A percentile compares a stretch with the other conserved stretches of the same genome.
phyloP scores from a whole-genome alignment of 2,888 invertebrate genomes.

The Stenodera caucasica region DNA sequence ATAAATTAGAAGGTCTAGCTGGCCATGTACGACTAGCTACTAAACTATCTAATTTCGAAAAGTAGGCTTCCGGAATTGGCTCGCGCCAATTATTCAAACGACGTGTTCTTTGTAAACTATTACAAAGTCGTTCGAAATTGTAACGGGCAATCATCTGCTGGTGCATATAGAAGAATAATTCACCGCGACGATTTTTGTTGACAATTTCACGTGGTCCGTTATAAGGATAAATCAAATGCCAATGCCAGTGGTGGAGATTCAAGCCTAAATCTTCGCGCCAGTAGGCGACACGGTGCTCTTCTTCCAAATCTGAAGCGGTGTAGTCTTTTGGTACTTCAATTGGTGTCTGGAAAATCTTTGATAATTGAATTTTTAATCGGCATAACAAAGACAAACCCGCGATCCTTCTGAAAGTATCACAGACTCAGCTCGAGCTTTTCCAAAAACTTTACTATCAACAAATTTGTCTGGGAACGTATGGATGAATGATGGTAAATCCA shows the following conservation, averaged over 20 bases:
- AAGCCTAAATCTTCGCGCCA: constrained; percentile 82
- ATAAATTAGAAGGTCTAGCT: constrained; percentile 64
- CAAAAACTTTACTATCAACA: constrained; percentile 72
- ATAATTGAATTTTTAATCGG: not conserved
- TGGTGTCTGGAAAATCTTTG: constrained; percentile 57
- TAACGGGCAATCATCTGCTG: constrained; percentile 67
- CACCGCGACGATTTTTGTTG: constrained; percentile 73
- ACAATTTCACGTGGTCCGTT: constrained; percentile 65
- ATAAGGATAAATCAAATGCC: constrained; percentile 84
- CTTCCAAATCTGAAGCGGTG: constrained; percentile 72
- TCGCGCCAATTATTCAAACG: constrained; percentile 68
- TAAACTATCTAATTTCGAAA: constrained; percentile 79
- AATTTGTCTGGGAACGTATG: constrained; percentile 84
- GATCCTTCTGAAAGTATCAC: constrained; percentile 63
- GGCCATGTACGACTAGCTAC: constrained; percentile 78
- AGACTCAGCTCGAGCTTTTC: constrained; percentile 69
- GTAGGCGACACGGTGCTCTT: constrained; percentile 78
- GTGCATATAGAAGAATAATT: constrained; percentile 79
- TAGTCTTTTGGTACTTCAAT: constrained; percentile 73
- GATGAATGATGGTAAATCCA: constrained; percentile 72
- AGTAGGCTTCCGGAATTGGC: constrained; percentile 77
- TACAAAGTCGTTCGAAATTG: constrained; percentile 75
- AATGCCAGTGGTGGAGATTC: constrained; percentile 88
- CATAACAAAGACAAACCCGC: constrained; percentile 58
- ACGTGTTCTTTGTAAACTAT: constrained; percentile 65